Evolutionary conservation across 2,797 vertebrate genomes (phyloP).

Genomic region (Tapera naevia): DNA sequence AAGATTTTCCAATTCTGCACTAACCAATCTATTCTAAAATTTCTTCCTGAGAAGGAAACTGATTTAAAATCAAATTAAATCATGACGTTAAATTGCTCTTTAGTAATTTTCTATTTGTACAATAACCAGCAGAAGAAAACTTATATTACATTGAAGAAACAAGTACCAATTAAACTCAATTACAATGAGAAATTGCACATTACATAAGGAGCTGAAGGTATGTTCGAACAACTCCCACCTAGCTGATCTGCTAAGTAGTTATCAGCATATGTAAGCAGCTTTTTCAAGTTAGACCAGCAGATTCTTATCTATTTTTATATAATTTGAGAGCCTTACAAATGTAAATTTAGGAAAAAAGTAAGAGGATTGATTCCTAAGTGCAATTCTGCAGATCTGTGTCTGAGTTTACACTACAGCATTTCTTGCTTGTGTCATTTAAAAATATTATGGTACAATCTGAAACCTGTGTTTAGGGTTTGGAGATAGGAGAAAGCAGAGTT

Average conservation of each 20-base stretch:
- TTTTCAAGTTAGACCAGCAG: neutral
- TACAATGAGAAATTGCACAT: neutral
- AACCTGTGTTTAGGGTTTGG: neutral
- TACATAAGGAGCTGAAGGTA: neutral
- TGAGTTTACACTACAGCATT: neutral
- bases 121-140: constrained; percentile 34
- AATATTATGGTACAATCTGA: neutral
- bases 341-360: neutral
- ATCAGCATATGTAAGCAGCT: neutral
- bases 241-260: neutral
- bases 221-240: neutral
- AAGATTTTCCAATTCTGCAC: neutral
- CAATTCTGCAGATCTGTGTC: neutral
- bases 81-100: neutral
- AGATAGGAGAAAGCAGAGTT: neutral
- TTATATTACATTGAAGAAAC: neutral
- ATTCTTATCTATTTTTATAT: neutral
- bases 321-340: neutral
- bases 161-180: neutral
- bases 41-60: neutral
- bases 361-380: neutral
- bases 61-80: neutral
- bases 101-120: neutral
- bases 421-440: neutral
- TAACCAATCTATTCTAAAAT: neutral